Conservation (phyloP, 2,888 invertebrate genomes). For the Eulithis testata region DNA sequence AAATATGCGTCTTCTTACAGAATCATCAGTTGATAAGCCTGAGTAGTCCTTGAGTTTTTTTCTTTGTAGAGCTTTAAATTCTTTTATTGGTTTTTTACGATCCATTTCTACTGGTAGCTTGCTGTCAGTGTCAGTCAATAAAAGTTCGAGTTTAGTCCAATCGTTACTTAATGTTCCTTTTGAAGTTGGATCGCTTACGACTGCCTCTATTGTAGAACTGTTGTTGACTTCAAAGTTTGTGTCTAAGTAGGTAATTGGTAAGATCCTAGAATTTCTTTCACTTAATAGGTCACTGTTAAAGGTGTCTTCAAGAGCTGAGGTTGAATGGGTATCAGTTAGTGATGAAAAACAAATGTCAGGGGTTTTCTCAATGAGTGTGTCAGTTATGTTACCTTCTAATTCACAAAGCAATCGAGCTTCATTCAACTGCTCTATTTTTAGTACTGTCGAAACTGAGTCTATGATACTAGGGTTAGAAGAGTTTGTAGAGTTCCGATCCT, state of each 20-base stretch:
- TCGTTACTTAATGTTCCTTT: background rate
- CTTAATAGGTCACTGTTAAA: background rate
- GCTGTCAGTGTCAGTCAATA: background rate
- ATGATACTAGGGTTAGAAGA: background rate
- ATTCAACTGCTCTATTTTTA: background rate
- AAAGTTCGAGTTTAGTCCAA: background rate
- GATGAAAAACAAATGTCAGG: background rate
- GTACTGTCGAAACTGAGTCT: background rate
- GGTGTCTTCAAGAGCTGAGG: background rate
- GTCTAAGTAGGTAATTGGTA: background rate
- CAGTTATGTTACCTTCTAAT: background rate
- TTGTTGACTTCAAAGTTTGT: background rate
- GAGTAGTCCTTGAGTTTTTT: background rate
- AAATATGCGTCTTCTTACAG: constrained; percentile 13
- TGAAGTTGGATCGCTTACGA: background rate
- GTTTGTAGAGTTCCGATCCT: constrained; percentile 3
- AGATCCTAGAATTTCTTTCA: background rate
- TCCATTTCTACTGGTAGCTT: constrained; percentile 1
- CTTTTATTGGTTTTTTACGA: background rate
- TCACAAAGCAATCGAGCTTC: background rate
- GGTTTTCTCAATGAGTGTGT: background rate
- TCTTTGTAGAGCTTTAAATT: background rate
- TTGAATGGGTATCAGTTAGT: background rate
- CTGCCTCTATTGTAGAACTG: background rate
- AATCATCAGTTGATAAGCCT: constrained; percentile 2